These are phyloP conservation scores for Xanthorhoe spadicearia DNA, from an alignment of 2,888 invertebrate genomes.

Conservation along the genomic window DNA sequence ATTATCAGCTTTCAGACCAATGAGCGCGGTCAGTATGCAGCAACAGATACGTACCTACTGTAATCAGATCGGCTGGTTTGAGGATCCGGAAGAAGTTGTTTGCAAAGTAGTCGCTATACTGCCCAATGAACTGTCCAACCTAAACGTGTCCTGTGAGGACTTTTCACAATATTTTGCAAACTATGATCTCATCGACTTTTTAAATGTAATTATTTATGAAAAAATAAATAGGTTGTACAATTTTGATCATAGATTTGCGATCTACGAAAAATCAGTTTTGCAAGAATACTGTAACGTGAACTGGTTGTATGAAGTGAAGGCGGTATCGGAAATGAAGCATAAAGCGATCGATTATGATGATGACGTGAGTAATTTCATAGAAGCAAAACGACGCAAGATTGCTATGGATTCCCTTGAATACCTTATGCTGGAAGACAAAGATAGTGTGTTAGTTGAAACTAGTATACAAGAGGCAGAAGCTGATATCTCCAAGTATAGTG, in stretches of 20 bases:
- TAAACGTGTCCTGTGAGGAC: constrained; percentile 65
- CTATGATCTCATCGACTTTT: constrained; percentile 81
- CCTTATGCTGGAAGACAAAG: constrained; percentile 74
- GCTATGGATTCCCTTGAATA: constrained; percentile 67
- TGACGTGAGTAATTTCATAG: constrained; percentile 67
- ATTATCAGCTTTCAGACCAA: constrained; percentile 71
- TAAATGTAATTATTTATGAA: constrained; percentile 83
- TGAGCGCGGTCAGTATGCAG: constrained; percentile 72
- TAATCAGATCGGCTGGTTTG: constrained; percentile 77
- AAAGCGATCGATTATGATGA: constrained; percentile 68
- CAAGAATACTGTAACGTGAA: constrained; percentile 80
- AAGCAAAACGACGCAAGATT: constrained; percentile 75
- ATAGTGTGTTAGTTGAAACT: constrained; percentile 67
- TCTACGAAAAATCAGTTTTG: constrained; percentile 84
- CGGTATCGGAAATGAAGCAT: constrained; percentile 66
- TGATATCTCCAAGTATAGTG: constrained; percentile 64
- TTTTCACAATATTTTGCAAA: constrained; percentile 70
- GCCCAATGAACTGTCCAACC: constrained; percentile 69
- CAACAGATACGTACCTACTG: constrained; percentile 79
- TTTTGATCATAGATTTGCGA: constrained; percentile 78
- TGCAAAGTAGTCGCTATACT: constrained; percentile 78
- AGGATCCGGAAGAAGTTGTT: constrained; percentile 75
- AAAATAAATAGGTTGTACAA: constrained; percentile 78
- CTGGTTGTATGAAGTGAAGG: constrained; percentile 84
- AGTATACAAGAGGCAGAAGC: constrained; percentile 65